Conservation (phyloP, 2,888 invertebrate species). For the Plagodis dolabraria region DNA sequence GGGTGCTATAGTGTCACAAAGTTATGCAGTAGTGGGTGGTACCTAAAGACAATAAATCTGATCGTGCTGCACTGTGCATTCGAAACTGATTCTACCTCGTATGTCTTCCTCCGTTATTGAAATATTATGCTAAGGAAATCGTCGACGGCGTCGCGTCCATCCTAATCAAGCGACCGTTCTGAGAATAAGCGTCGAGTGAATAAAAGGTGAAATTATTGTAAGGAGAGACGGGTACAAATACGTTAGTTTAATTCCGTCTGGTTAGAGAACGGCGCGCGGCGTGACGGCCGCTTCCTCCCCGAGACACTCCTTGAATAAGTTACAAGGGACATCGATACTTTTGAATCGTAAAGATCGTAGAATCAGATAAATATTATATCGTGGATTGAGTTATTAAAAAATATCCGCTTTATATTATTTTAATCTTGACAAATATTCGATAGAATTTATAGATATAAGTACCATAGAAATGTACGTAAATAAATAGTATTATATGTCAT, state of each 20-base stretch:
- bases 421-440: no score
- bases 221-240: conserved; percentile 62
- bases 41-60: conserved; percentile 25
- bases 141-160: conserved; percentile 57
- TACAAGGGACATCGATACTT: conserved; percentile 47
- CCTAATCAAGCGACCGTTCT: conserved; percentile 68
- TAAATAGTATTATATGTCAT: no score
- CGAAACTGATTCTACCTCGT: conserved; percentile 20
- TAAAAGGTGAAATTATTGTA: conserved; percentile 65
- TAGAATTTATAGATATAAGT: no score
- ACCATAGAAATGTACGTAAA: no score
- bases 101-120: conserved; percentile 55
- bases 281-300: conserved; percentile 75
- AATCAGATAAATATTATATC: conserved; percentile 29
- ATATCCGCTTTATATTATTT: no score
- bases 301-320: conserved; percentile 70
- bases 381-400: no score
- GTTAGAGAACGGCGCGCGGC: conserved; percentile 59
- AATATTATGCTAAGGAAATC: conserved; percentile 55
- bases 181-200: conserved; percentile 67
- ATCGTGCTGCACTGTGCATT: conserved; percentile 20
- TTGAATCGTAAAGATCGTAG: conserved; percentile 40
- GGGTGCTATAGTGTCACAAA: conserved; percentile 5
- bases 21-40: conserved; percentile 26
- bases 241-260: conserved; percentile 62